Base-by-base conservation (phyloP, 1,140 invertebrate genomes). In the Tribolium castaneum region DNA sequence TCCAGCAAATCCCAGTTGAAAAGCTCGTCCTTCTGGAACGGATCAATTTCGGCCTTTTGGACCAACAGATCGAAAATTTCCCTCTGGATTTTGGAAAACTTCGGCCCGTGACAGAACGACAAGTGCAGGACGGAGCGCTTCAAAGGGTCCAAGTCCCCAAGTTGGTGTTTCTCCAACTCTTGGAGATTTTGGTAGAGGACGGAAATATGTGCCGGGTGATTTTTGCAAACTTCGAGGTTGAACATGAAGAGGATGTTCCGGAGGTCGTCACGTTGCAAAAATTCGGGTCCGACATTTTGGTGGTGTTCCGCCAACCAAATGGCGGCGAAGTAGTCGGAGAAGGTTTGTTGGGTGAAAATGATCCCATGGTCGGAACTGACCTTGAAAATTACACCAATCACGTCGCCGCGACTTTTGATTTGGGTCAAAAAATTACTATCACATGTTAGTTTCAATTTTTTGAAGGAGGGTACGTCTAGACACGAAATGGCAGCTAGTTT, bases 181-280 rank as follows among this genome's bases (percentile, higher is more conserved):
- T 66, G 34, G 10, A 34, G 14, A 14, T 66, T 66, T 6, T 66
- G 59, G 34, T 66, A 66, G 1, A 66, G n/a, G 3, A 66, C 59
- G 4, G 59, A 25, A 12, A 66, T 35, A 9, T 66, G 59, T 0
- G 59, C 59, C 34, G 59, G 59, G 45, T 66, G 13, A 14, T 66
- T 34, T 14, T 35, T 34, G n/a, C 25, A 35, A 12, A 66, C 6
- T 14, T 66, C 59, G n/a, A 66, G 5, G 14, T 66, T 66, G 10
- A 66, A 66, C 59, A 66, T 66, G 10, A 66, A 66, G 2, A 66
- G 12, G n/a, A 66, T 66, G 13, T 66, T 66, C 10, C 35, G 39
- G 12, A 66, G 45, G 0, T 66, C 59, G 34, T 66, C 59, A 9
- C 30, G 9, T 4, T 34, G 10, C 1, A 66, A 2, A 9, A 66